Evolutionary conservation across 1,140 invertebrate species (phyloP).

Genomic region (Dendrolimus punctatus): DNA sequence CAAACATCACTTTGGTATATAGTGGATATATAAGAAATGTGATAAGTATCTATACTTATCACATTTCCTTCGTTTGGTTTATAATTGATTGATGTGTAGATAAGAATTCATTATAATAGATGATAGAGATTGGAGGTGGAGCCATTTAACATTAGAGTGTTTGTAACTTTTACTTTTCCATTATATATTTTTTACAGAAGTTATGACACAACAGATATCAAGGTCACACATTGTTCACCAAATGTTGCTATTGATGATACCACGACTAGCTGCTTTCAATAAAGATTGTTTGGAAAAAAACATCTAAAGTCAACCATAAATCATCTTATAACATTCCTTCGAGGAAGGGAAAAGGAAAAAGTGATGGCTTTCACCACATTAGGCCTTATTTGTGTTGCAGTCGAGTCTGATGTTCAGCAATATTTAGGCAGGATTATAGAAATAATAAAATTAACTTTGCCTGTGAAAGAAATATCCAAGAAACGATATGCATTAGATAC

Average conservation of each 20-base stretch:
- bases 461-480: slow-evolving; percentile 83
- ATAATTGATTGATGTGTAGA: too few species aligned
- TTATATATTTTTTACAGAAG: slow-evolving; percentile 60
- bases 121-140: not conserved
- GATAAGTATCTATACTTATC: too few species aligned
- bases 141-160: not conserved
- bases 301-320: slow-evolving; percentile 86
- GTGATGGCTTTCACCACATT: slow-evolving; percentile 91
- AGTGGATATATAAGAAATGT: too few species aligned
- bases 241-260: slow-evolving; percentile 89
- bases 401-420: slow-evolving; percentile 85
- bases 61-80: too few species aligned
- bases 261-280: slow-evolving; percentile 94
- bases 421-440: slow-evolving; percentile 91
- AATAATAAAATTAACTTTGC: slow-evolving; percentile 85
- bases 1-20: too few species aligned
- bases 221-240: slow-evolving; percentile 90
- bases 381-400: slow-evolving; percentile 91
- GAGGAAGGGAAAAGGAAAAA: slow-evolving; percentile 87
- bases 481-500: slow-evolving; percentile 86
- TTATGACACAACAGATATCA: slow-evolving; percentile 85
- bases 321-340: slow-evolving; percentile 84
- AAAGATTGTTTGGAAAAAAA: slow-evolving; percentile 83
- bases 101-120: too few species aligned
- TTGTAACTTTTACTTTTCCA: not conserved